These are phyloP conservation scores for Drepanosiphum platanoidis DNA, from an alignment of 2,888 invertebrate species.

Conservation along the genomic window DNA sequence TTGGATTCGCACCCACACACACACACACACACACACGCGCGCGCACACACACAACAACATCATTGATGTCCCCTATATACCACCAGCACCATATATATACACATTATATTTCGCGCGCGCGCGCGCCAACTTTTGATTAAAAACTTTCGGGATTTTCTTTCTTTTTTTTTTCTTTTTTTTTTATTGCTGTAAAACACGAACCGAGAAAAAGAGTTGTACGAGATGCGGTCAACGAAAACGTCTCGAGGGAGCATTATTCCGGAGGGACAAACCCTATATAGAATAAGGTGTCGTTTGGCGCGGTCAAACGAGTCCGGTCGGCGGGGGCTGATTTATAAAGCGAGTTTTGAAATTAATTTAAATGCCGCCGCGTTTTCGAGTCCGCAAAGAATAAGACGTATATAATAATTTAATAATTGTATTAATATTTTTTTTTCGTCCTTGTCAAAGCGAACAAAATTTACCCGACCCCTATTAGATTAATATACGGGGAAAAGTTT, in stretches of 20 bases:
- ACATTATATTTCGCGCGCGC: slow-evolving; percentile 45
- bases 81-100: not conserved
- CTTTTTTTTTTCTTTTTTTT: slow-evolving; percentile 27
- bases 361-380: not conserved
- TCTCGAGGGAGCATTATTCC: slow-evolving; percentile 25
- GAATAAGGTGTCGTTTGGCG: slow-evolving; percentile 5
- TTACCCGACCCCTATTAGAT: not conserved
- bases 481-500: not conserved
- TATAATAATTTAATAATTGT: too few relatives aligned
- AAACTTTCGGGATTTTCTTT: slow-evolving; percentile 53
- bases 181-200: slow-evolving; percentile 38
- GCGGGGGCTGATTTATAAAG: not conserved
- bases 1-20: slow-evolving; percentile 46
- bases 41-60: slow-evolving; percentile 13
- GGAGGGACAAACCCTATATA: not conserved
- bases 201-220: slow-evolving; percentile 11
- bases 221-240: slow-evolving; percentile 15
- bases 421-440: not conserved
- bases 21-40: not conserved
- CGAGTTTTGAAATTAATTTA: not conserved
- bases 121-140: slow-evolving; percentile 60
- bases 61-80: slow-evolving; percentile 26
- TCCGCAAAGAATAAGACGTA: slow-evolving; percentile 3
- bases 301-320: not conserved
- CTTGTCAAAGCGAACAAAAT: not conserved